Base-by-base conservation (phyloP, 2,797 vertebrate species). In the Yasuhikotakia modesta region DNA sequence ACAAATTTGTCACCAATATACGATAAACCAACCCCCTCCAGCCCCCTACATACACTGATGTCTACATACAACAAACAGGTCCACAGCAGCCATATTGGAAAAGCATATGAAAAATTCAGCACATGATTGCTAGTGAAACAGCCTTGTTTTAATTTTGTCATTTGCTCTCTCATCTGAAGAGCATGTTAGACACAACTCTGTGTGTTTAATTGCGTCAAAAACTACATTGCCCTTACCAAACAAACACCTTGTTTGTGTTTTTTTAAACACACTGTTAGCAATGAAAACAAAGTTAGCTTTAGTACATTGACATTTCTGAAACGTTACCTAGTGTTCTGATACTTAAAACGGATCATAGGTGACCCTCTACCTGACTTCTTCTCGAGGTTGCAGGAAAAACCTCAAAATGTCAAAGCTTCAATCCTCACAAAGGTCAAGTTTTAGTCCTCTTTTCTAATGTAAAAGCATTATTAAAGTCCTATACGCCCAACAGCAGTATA, bases 51-150 rank as follows among this genome's bases (percentile, higher is more conserved):
- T n/a, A 79, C 24, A 64, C 53, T n/a, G 50, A 60, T 60, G 30
- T 22, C 70, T 63, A 24, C 53, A 63, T 32, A 48, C 45, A 58
- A 22, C 50, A 19, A 35, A 52, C 19, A 52, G 24, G 53, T 48
- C n/a, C 50, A 39, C 1, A 27, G 35, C 35, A 61, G 53, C 17
- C 30, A 48, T 22, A 30, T 53, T 32, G 32, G 32, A 72, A 64
- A 63, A 52, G 17, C 12, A 16, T 10, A 73, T 68, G 4, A 39
- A 32, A 78, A 87, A 90, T 89, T 89, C 88, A 90, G 88, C 87
- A 5, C 50, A 6, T 8, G 35, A 48, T 35, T 64, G 30, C 24
- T 27, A 4, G 27, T 73, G 69, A 39, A 32, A 72, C 32, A 43
- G 55, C 45, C 67, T 69, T 24, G 48, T 24, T 17, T 73, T 73